Base-by-base conservation (phyloP, 2,113 vertebrate genomes). In the Heloderma charlesbogerti region DNA sequence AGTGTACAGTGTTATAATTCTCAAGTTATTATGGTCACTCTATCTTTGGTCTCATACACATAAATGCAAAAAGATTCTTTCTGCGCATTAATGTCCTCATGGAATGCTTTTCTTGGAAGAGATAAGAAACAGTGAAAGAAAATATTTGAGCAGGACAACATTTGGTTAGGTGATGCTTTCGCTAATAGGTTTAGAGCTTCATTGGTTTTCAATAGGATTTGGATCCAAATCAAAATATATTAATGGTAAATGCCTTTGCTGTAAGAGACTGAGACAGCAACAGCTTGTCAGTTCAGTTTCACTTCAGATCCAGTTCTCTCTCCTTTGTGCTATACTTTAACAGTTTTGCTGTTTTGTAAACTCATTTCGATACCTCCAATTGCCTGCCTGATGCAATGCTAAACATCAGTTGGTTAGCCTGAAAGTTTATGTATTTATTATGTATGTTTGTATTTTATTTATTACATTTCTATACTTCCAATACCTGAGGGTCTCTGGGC, bases 1-100 rank as follows among this genome's bases (percentile, higher is more conserved):
- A 94, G 93, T 95, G 92, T 90, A 95, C 85, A 95, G 93, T 94
- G 95, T 95, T 95, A 93, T 92, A 94, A 94, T 96, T 95, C 96
- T 96, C 93, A 92, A 91, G 89, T 95, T 95, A 95, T 95, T 95
- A 94, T 88, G 91, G 92, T 95, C 94, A 93, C 92, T 95, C 87
- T 92, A 90, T 94, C 81, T 94, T 95, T 94, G 93, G 95, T 95
- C 93, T 96, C 89, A 91, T 29, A 54, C 94, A 93, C 92, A 66
- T 92, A 92, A 37, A 92, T 92, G 93, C 94, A 93, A 95, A 94
- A 92, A 88, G 85, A 95, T 96, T 96, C 94, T 84, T 88, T 86
- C 72, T 90, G n/a, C 20, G 0, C 92, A 95, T 93, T 93, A 94
- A 87, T 83, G 71, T 57, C 91, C 89, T 94, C 94, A 88, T 92